These are phyloP conservation scores for Macroteleia sp. DNA, from an alignment of 2,888 invertebrate genomes.

Conservation along the genomic window DNA sequence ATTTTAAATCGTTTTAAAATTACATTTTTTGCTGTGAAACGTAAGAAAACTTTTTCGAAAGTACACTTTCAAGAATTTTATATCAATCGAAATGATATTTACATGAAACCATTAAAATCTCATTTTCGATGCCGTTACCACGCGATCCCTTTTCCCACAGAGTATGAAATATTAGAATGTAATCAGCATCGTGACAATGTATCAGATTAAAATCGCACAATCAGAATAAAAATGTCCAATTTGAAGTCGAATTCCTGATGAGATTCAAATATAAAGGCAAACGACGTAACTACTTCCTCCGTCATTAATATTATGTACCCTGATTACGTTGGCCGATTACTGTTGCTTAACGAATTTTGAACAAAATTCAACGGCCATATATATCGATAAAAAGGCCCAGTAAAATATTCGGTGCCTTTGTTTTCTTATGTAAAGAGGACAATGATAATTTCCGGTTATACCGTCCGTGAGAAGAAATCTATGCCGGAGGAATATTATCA, in stretches of 20 bases:
- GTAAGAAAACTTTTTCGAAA: too few species aligned
- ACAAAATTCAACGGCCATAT: conserved; percentile 26
- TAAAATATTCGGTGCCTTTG: conserved; percentile 1
- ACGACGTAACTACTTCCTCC: conserved; percentile 40
- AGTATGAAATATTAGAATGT: conserved; percentile 52
- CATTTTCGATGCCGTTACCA: conserved; percentile 49
- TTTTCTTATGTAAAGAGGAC: conserved; percentile 34
- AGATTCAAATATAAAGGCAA: conserved; percentile 29
- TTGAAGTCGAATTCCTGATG: conserved; percentile 20
- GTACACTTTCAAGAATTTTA: too few species aligned
- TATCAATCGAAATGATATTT: conserved; percentile 24
- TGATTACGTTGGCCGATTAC: conserved; percentile 24
- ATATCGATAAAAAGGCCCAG: not conserved
- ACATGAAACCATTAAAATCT: conserved; percentile 50
- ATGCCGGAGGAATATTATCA: conserved; percentile 48
- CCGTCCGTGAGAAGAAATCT: conserved; percentile 25
- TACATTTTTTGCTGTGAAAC: too few species aligned
- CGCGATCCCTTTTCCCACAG: conserved; percentile 43
- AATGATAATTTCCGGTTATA: conserved; percentile 27
- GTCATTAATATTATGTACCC: conserved; percentile 26
- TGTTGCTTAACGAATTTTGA: not conserved
- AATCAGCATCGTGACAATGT: conserved; percentile 52
- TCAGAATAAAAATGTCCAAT: conserved; percentile 36
- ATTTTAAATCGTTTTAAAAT: too few species aligned
- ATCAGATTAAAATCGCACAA: conserved; percentile 40